phyloP scores from a whole-genome alignment of 2,888 invertebrate species.

The Polydrusus cervinus region DNA sequence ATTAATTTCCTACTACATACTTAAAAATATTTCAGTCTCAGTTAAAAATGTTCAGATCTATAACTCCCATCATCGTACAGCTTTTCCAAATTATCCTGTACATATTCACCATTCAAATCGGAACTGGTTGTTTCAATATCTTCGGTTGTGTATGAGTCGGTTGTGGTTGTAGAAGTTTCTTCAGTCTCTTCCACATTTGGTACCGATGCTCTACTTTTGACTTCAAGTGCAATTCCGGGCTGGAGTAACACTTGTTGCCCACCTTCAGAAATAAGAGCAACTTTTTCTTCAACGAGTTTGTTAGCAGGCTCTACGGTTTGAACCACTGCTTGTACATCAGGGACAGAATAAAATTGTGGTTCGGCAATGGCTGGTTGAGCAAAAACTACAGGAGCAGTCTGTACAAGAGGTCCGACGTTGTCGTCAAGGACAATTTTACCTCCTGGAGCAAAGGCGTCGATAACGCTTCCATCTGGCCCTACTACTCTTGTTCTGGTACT shows the following conservation, averaged over 20 bases:
- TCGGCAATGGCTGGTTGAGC: constrained; percentile 41
- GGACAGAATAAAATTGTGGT: constrained; percentile 4
- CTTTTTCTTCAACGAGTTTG: constrained; percentile 1
- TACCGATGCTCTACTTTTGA: constrained; percentile 47
- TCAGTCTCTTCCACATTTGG: constrained; percentile 44
- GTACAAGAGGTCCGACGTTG: constrained; percentile 39
- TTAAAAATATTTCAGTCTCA: constrained; percentile 39
- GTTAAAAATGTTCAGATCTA: constrained; percentile 58
- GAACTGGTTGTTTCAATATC: constrained; percentile 44
- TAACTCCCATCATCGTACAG: constrained; percentile 66
- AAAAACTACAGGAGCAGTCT: constrained; percentile 47
- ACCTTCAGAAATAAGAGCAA: constrained; percentile 29
- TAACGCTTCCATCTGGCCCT: constrained; percentile 61
- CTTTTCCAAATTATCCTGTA: constrained; percentile 62
- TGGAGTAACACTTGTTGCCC: constrained; percentile 37
- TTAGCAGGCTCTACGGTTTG: constrained; percentile 21
- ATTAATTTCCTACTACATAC: constrained; percentile 5
- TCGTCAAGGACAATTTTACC: constrained; percentile 56
- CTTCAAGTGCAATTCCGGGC: constrained; percentile 36
- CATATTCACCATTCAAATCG: constrained; percentile 62
- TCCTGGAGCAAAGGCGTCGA: constrained; percentile 57
- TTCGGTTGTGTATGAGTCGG: constrained; percentile 46
- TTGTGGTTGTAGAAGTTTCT: constrained; percentile 41
- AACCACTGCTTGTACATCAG: constrained; percentile 18
- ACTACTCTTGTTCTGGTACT: constrained; percentile 59